Evolutionary conservation across 1,140 invertebrate genomes (phyloP), one percentile per base, ranked within the genome.

Genomic region (Pogonognathellus flavescens): DNA sequence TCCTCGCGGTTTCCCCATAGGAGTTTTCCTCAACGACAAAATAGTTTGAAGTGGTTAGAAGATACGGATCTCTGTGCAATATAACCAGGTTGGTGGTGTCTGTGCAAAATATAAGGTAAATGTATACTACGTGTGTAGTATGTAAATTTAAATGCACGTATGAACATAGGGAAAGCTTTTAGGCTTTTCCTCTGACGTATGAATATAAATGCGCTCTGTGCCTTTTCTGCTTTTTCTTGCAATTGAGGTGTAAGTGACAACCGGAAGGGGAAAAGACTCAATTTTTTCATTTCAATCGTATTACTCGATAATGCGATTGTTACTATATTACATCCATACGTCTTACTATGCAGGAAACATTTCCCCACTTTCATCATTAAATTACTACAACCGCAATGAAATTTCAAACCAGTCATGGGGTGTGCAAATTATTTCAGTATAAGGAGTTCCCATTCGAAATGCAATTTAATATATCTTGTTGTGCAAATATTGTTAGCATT

Each of bases 1-100:
- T 55, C 50, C 50, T 55, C 50, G 6, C 55, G 16, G 22, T 57
- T 81, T 81, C 80, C 80, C 53, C 50, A 57, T 81, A 55, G 50
- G 53, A 53, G n/a, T 20, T 18, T 57, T 52, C 22, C 6, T 14
- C 25, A 16, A 1, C 31, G 16, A 76, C 14, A 50, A 14, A 50
- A 62, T n/a, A 62, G 59, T 8, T 9, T 16, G 49, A n/a, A n/a
- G 14, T 4, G n/a, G 49, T 10, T 5, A n/a, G 41, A n/a, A 49
- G 14, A 70, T 13, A 70, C 22, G 11, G 6, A 60, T 18, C 10
- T 18, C 18, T 60, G 18, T 60, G 18, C 62, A 14, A 66, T 22
- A 8, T 66, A 4, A 6, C 11, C 22, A 22, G 60, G 6, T 10
- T 66, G 18, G 20, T 25, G 25, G 60, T 14, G 22, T 25, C 62